Percentiles rank a stretch among this genome's conserved stretches.
Conservation (phyloP, 2,888 invertebrate genomes). For the Eupeodes luniger region DNA sequence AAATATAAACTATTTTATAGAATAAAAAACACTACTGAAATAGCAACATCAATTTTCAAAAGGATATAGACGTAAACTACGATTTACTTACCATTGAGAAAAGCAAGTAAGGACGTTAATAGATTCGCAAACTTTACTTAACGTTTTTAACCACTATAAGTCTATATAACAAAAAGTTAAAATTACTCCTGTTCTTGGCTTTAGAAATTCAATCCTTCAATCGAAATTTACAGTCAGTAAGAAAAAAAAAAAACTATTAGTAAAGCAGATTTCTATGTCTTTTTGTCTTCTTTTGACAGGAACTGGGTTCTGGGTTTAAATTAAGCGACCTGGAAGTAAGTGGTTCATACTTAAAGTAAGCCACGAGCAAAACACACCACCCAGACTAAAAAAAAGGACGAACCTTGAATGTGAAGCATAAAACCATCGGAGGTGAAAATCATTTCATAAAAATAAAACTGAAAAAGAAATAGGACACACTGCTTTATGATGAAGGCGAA, state of each 20-base stretch:
- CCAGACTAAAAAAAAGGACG: slow-evolving; percentile 62
- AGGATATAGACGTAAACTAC: too few relatives aligned
- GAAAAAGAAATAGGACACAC: slow-evolving; percentile 23
- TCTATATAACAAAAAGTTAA: too few relatives aligned
- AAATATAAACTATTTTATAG: too few relatives aligned
- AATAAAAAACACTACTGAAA: too few relatives aligned
- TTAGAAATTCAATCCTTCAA: background rate
- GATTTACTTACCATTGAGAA: too few relatives aligned
- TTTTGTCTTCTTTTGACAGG: slow-evolving; percentile 28
- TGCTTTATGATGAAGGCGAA: slow-evolving; percentile 57
- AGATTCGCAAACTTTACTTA: too few relatives aligned
- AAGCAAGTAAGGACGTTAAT: too few relatives aligned
- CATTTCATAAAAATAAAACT: slow-evolving; percentile 45
- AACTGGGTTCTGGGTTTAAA: slow-evolving; percentile 42
- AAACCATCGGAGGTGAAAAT: slow-evolving; percentile 66
- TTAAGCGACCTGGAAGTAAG: slow-evolving; percentile 66
- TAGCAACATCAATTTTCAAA: too few relatives aligned
- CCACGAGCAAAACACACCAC: slow-evolving; percentile 46
- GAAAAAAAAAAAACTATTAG: background rate
- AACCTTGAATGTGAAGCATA: slow-evolving; percentile 63
- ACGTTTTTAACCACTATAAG: too few relatives aligned
- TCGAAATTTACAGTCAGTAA: background rate
- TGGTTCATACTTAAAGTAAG: slow-evolving; percentile 58
- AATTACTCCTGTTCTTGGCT: too few relatives aligned
- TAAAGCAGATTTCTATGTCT: background rate